A percentile compares a stretch with the other conserved stretches of the same genome.
These are phyloP conservation scores for Papilio protenor DNA, from an alignment of 2,888 invertebrate genomes.

Conservation along the genomic window DNA sequence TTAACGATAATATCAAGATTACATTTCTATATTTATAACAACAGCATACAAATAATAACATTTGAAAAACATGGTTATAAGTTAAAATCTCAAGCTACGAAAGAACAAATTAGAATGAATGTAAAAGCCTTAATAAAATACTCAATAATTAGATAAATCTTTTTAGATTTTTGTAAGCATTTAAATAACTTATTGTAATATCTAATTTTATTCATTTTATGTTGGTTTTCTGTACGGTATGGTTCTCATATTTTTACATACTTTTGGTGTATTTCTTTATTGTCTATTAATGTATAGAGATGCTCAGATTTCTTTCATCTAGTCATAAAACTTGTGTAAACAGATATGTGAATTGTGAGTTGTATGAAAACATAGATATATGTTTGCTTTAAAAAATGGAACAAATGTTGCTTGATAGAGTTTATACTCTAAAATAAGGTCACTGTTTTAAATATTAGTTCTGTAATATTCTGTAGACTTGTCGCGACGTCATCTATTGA, in stretches of 20 bases:
- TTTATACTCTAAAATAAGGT: background rate
- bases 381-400: background rate
- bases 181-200: background rate
- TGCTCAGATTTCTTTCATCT: background rate
- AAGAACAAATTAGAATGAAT: background rate
- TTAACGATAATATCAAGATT: too few relatives aligned
- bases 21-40: too few relatives aligned
- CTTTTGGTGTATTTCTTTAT: background rate
- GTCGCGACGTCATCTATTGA: too few relatives aligned
- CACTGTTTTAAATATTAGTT: background rate
- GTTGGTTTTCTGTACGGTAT: background rate
- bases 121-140: background rate
- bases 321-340: background rate
- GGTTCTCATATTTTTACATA: background rate
- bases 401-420: background rate
- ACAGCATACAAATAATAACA: background rate
- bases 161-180: background rate
- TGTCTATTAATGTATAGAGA: background rate
- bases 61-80: background rate
- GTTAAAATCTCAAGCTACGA: background rate
- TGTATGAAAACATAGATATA: background rate
- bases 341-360: background rate
- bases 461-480: background rate
- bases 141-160: background rate
- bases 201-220: background rate